Evolutionary conservation across 2,797 vertebrate species (phyloP).

Genomic region (Emys orbicularis): DNA sequence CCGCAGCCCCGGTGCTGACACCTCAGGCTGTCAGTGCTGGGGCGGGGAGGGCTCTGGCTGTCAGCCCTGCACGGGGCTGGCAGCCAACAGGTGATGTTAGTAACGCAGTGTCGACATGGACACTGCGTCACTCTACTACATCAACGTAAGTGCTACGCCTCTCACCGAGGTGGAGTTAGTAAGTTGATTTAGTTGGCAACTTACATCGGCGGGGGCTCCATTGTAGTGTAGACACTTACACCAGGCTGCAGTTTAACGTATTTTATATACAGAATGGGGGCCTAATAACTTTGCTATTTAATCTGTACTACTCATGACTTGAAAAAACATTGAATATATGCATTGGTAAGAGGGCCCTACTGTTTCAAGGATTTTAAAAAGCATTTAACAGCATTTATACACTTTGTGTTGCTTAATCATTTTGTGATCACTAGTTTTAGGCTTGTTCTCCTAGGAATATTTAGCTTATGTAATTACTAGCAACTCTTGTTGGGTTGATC

Average conservation of each 20-base stretch:
- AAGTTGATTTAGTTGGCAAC: no score
- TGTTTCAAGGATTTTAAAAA: conserved; percentile 7
- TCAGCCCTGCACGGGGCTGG: no score
- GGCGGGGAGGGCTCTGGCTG: no score
- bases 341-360: conserved; percentile 41
- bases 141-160: no score
- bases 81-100: no score
- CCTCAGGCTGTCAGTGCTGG: no score
- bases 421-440: conserved; percentile 47
- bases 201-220: no score
- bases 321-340: not conserved
- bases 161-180: no score
- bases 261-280: not conserved
- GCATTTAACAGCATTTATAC: conserved; percentile 2
- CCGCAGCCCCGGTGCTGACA: no score
- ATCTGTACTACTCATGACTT: fast-evolving
- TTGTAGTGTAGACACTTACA: no score
- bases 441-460: not conserved
- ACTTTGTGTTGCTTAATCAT: conserved; percentile 9
- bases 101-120: no score
- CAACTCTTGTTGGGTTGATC: not conserved
- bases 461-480: not conserved
- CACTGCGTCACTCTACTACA: no score
- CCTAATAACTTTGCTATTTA: not conserved
- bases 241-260: not conserved